Percentiles rank a stretch among this genome's conserved stretches.
phyloP scores from a whole-genome alignment of 2,797 vertebrate species.

The Thaleichthys pacificus region DNA sequence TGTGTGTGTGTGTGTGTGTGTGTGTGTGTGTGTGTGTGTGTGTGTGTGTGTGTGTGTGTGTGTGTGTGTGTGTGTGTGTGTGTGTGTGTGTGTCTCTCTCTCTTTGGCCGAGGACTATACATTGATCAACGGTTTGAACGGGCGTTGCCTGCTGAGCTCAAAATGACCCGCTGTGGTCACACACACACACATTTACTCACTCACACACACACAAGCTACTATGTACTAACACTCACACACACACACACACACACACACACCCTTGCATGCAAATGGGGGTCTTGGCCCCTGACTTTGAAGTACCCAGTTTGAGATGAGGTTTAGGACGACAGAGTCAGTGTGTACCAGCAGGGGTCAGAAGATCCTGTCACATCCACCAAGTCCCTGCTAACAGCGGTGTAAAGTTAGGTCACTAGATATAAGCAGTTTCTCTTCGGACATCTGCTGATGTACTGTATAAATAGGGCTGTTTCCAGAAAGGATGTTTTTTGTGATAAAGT shows the following conservation, averaged over 20 bases:
- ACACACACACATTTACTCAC: slow-evolving; percentile 5
- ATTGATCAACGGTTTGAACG: slow-evolving; percentile 47
- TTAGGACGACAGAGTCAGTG: slow-evolving; percentile 46
- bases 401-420: no score
- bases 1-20: slow-evolving; percentile 1
- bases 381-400: no score
- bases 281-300: slow-evolving; percentile 57
- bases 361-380: not conserved
- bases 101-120: slow-evolving; percentile 6
- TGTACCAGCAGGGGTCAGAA: slow-evolving; percentile 26
- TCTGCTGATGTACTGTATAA: not conserved
- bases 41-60: slow-evolving; percentile 27
- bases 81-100: not conserved
- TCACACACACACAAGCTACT: not conserved
- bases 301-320: slow-evolving; percentile 36
- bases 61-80: not conserved
- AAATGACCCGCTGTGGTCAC: slow-evolving; percentile 46
- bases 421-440: no score
- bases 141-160: slow-evolving; percentile 36
- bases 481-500: slow-evolving; percentile 15
- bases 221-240: not conserved
- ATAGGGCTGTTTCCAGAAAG: slow-evolving; percentile 8
- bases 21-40: slow-evolving; percentile 21
- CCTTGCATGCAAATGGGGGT: slow-evolving; percentile 53
- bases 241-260: slow-evolving; percentile 23